Evolutionary conservation across 2,888 invertebrate species (phyloP).

Genomic region (Orchesella flavescens): DNA sequence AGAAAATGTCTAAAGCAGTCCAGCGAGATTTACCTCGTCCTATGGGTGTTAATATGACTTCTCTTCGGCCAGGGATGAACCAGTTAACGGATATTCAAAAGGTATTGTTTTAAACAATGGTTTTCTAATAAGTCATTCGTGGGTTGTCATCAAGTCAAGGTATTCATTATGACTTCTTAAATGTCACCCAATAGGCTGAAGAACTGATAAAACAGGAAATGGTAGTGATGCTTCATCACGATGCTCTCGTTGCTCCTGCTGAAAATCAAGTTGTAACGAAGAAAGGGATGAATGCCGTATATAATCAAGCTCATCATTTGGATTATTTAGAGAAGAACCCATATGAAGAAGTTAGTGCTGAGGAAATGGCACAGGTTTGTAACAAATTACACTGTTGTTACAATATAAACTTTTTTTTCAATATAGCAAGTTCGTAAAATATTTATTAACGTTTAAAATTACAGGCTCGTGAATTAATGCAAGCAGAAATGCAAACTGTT

Average conservation of each 20-base stretch:
- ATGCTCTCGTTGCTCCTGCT: slow-evolving; percentile 86
- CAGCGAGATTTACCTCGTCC: slow-evolving; percentile 90
- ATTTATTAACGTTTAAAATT: no score
- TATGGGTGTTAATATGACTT: slow-evolving; percentile 86
- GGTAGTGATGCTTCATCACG: slow-evolving; percentile 94
- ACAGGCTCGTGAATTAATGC: slow-evolving; percentile 80
- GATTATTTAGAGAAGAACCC: slow-evolving; percentile 90
- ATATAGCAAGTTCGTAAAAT: no score
- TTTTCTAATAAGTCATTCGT: background rate
- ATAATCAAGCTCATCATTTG: slow-evolving; percentile 81
- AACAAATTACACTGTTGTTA: background rate
- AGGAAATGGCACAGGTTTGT: slow-evolving; percentile 79
- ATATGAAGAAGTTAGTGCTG: slow-evolving; percentile 82
- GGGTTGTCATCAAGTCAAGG: background rate
- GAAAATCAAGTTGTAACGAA: slow-evolving; percentile 71
- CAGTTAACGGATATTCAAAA: slow-evolving; percentile 89
- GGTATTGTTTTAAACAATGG: slow-evolving; percentile 73
- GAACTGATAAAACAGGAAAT: slow-evolving; percentile 97
- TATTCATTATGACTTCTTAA: background rate
- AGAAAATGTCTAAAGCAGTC: slow-evolving; percentile 87
- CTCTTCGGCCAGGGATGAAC: slow-evolving; percentile 84
- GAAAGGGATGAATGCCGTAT: slow-evolving; percentile 65
- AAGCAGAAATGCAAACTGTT: slow-evolving; percentile 90
- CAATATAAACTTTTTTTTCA: no score
- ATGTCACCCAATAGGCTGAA: slow-evolving; percentile 81